A percentile compares a stretch with the other conserved stretches of the same genome.
phyloP scores from a whole-genome alignment of 2,113 vertebrate genomes.

The Dasyurus viverrinus region DNA sequence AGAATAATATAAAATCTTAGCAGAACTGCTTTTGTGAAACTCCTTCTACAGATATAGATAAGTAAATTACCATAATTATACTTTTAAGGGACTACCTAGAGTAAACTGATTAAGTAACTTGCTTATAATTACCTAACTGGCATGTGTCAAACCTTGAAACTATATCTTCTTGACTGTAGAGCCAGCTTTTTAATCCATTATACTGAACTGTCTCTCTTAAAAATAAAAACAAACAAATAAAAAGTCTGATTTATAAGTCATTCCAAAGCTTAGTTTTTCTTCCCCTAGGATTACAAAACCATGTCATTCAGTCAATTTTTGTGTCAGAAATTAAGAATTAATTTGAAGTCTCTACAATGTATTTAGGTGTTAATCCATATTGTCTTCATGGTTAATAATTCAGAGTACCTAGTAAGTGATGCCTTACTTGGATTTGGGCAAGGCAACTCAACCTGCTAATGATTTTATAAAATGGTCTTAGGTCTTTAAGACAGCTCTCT shows the following conservation, averaged over 20 bases:
- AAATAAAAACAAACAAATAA: neutral
- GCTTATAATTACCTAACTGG: neutral
- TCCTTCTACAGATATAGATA: neutral
- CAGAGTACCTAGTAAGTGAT: neutral
- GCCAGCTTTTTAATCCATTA: neutral
- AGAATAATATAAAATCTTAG: neutral
- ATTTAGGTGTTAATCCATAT: slow-evolving; percentile 24
- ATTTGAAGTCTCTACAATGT: slow-evolving; percentile 56
- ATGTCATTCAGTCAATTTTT: slow-evolving; percentile 38
- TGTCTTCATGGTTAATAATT: slow-evolving; percentile 17
- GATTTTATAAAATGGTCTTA: neutral
- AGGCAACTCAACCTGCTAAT: neutral
- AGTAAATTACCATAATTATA: neutral
- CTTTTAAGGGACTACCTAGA: neutral
- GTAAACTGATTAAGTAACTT: neutral
- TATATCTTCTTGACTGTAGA: neutral
- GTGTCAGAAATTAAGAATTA: slow-evolving; percentile 61
- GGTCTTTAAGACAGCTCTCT: neutral
- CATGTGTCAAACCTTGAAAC: neutral
- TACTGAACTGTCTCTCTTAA: neutral
- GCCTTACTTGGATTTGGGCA: neutral
- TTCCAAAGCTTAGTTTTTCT: slow-evolving; percentile 28
- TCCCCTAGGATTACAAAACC: neutral
- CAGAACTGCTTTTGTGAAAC: neutral
- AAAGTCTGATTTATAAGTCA: neutral